Percentiles rank a stretch among this genome's conserved stretches.
Conservation (phyloP, 2,888 invertebrate species). For the Cantharis rustica region DNA sequence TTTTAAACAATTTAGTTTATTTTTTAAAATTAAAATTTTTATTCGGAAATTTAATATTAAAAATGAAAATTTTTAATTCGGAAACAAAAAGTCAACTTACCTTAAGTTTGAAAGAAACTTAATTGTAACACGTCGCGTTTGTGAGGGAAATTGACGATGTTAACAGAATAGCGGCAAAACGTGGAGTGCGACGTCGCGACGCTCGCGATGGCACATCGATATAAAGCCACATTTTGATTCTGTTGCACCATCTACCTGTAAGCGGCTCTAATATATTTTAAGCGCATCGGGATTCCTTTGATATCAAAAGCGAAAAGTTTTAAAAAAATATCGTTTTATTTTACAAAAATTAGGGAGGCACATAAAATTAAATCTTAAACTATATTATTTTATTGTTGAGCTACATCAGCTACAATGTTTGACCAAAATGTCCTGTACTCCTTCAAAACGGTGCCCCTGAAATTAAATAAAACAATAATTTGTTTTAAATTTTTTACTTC, state of each 20-base stretch:
- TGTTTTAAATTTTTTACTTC: neutral
- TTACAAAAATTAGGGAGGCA: neutral
- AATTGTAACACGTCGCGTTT: constrained; percentile 16
- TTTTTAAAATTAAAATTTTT: neutral
- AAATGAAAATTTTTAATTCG: neutral
- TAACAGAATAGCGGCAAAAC: constrained; percentile 15
- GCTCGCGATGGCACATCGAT: constrained; percentile 12
- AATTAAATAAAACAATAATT: constrained; percentile 47
- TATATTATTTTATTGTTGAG: constrained; percentile 20
- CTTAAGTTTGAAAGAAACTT: constrained; percentile 8
- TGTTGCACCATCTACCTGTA: constrained; percentile 2
- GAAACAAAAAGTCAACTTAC: constrained; percentile 3
- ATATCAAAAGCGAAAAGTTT: neutral
- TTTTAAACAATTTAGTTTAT: neutral
- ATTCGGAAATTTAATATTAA: neutral
- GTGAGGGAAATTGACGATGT: constrained; percentile 9
- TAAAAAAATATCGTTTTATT: neutral
- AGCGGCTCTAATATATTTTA: neutral
- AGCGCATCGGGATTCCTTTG: neutral
- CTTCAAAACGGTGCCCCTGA: constrained; percentile 76
- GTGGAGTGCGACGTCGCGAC: constrained; percentile 22
- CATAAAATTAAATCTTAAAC: neutral
- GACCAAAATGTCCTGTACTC: constrained; percentile 79
- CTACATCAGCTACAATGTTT: constrained; percentile 63
- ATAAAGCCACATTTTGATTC: neutral